These are phyloP conservation scores for Eupithecia exiguata DNA, from an alignment of 2,888 invertebrate species.

Conservation along the genomic window DNA sequence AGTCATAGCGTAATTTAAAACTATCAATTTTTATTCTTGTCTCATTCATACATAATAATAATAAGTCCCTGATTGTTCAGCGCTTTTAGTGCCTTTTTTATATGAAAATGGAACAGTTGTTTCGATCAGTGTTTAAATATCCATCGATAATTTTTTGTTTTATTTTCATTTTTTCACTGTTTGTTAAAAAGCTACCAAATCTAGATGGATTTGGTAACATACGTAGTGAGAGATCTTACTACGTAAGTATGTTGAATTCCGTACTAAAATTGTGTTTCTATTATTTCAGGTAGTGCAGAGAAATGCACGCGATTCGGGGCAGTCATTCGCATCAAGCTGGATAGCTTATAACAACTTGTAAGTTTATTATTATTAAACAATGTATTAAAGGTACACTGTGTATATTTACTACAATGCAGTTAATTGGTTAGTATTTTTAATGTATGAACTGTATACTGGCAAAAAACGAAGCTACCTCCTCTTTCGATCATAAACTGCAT, in stretches of 20 bases:
- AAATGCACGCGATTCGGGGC: slow-evolving; percentile 68
- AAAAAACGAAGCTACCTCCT: background rate
- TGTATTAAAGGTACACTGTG: too few species aligned
- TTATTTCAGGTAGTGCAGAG: slow-evolving; percentile 67
- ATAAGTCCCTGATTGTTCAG: background rate
- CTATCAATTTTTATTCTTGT: background rate
- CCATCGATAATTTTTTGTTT: background rate
- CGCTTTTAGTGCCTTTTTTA: background rate
- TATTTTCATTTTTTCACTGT: background rate
- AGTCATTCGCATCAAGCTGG: slow-evolving; percentile 78
- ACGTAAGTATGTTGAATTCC: too few species aligned
- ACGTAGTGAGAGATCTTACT: too few species aligned
- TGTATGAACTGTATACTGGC: background rate
- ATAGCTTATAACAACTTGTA: slow-evolving; percentile 68
- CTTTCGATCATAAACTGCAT: background rate
- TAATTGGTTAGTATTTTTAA: too few species aligned
- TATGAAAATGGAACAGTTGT: background rate
- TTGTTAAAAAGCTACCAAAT: background rate
- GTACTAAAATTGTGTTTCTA: slow-evolving; percentile 33
- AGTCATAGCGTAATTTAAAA: background rate
- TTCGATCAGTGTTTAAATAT: background rate
- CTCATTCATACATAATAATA: too few species aligned
- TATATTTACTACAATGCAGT: too few species aligned
- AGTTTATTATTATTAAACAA: slow-evolving; percentile 37
- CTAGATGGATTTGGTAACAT: too few species aligned